Evolutionary conservation across 2,113 vertebrate species (phyloP), one percentile per base, ranked within the genome.

Genomic region (Drymodes brunneopygia): DNA sequence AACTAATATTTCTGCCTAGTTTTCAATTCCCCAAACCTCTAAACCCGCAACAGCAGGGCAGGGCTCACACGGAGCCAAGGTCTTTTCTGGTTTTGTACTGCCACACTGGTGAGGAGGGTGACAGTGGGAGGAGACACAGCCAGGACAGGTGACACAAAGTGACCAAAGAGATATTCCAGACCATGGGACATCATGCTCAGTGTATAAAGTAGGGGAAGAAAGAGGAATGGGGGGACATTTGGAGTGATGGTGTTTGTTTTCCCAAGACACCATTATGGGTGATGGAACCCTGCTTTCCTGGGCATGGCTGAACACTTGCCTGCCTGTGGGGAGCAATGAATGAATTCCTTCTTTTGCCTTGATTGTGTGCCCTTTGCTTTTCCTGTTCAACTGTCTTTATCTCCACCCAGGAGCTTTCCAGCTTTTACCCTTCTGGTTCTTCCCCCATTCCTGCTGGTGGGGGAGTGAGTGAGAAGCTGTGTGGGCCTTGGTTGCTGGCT

Each of bases 141-240:
- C 38, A 25, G 38, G 53, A 53, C 20, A 35, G 47, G n/a, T 13
- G 38, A 35, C 23, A 18, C 20, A 11, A 66, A n/a, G 16, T 40
- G 69, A 53, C 33, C 38, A 21, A n/a, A 60, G 20, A 4, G 11
- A 23, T 44, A 33, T 45, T 45, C 18, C 33, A 69, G 36, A 23
- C 17, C 11, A 31, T 10, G 11, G 18, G 6, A 60, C 24, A 60
- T 35, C 3, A 0, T 10, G 9, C 29, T 74, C n/a, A 18, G 24
- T 19, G 11, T 22, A 14, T 13, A 31, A n/a, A 53, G 11, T 2
- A 28, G n/a, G 9, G 11, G 15, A 28, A 44, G 24, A 67, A 74
- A 20, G 28, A 74, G 13, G 6, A 53, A 40, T 21, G 4, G 8
- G 3, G 38, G 11, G 15, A 15, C 21, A 11, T n/a, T 66, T 67